Conservation (phyloP, 2,888 invertebrate genomes). For the Kuschelorhynchus macadamiae region DNA sequence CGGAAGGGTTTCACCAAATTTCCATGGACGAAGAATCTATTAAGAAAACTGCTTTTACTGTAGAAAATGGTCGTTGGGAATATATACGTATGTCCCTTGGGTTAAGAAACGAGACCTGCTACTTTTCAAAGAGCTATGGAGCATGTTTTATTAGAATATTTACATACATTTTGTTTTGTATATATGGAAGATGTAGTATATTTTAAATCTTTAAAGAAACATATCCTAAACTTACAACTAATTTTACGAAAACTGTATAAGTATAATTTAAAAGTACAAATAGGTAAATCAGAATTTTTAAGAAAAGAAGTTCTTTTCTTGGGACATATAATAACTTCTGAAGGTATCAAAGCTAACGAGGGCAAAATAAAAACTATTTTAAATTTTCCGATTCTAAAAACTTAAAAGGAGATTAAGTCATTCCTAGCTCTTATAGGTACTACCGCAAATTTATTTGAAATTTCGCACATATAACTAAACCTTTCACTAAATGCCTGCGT, state of each 20-base stretch:
- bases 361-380: conserved; percentile 5
- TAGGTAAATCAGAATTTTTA: conserved; percentile 1
- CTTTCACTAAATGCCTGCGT: neutral
- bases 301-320: conserved; percentile 29
- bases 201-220: conserved; percentile 14
- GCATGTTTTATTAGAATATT: conserved; percentile 27
- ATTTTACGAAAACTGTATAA: neutral
- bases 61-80: conserved; percentile 47
- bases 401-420: conserved; percentile 25
- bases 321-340: conserved; percentile 32
- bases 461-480: too few relatives aligned
- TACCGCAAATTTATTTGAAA: too few relatives aligned
- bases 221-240: conserved; percentile 5
- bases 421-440: conserved; percentile 19
- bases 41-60: conserved; percentile 49
- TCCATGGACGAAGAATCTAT: conserved; percentile 39
- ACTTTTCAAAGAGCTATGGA: conserved; percentile 52
- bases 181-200: conserved; percentile 51
- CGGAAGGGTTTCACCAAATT: conserved; percentile 50
- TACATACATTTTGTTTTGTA: conserved; percentile 41
- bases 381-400: conserved; percentile 26
- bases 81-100: conserved; percentile 52
- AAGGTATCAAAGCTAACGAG: conserved; percentile 31
- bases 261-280: too few relatives aligned
- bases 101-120: conserved; percentile 49